Evolutionary conservation across 2,797 vertebrate genomes (phyloP).

Genomic region (Lutjanus argentimaculatus): DNA sequence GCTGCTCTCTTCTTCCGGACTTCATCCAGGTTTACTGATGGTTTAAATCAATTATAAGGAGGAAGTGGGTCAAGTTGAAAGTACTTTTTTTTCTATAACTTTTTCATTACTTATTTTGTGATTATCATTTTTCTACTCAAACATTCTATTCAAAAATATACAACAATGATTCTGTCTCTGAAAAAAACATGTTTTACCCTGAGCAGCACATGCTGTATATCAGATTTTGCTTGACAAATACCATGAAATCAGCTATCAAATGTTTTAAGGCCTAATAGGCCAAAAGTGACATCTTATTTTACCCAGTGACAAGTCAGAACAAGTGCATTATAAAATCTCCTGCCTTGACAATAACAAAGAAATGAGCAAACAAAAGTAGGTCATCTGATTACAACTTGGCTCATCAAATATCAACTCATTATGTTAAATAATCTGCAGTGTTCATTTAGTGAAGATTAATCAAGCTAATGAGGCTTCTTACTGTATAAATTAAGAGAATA

Average conservation of each 20-base stretch:
- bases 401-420: background rate
- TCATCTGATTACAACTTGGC: background rate
- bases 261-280: background rate
- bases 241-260: background rate
- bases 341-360: background rate
- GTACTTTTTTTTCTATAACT: background rate
- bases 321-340: background rate
- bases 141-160: background rate
- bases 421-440: background rate
- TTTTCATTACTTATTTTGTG: background rate
- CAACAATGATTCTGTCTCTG: background rate
- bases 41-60: background rate
- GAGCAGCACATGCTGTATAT: background rate
- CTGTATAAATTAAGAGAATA: background rate
- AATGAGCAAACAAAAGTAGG: background rate
- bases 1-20: background rate
- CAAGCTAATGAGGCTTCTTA: background rate
- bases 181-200: background rate
- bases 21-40: background rate
- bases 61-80: background rate
- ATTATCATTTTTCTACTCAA: background rate
- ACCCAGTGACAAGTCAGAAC: no score
- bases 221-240: background rate
- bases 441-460: constrained; percentile 2
- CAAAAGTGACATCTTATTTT: background rate